Evolutionary conservation across 2,113 vertebrate species (phyloP), one percentile per base, ranked within the genome.

Genomic region (Forbesichthys papilliferus): DNA sequence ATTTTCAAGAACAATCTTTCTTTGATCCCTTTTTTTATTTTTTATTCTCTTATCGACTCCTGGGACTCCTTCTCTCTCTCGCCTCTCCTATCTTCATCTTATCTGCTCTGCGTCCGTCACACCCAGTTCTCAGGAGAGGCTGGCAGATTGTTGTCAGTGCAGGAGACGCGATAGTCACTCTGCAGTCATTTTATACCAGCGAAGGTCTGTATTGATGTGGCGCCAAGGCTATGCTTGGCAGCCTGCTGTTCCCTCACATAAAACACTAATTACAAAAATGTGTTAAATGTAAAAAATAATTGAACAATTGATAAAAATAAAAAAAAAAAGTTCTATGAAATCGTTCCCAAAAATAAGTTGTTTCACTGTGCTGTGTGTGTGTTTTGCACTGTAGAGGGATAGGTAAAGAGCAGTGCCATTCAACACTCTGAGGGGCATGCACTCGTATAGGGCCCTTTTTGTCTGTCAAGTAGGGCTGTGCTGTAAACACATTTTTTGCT

Each of bases 131-230:
- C 85, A n/a, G 2, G 78, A 86, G 81, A 84, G 77, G 73, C 66
- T 46, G 61, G 65, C 55, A 77, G 84, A 88, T 85, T 81, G 82
- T 89, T 87, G 27, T 90, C 73, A 79, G 84, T 71, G 81, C 81
- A 79, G 69, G 78, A 86, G 78, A 84, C 69, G 83, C 74, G 83
- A 84, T 86, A 86, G 88, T 89, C 84, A 84, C 81, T 80, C 80
- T 59, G 71, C 80, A 85, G 84, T 78, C 82, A 83, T 85, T 82
- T 77, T 83, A 75, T 84, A 12, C 33, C 57, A 36, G 6, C 13
- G 27, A 9, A 52, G 65, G 53, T 66, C 64, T 59, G 66, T 79
- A 80, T 82, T 68, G 76, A 83, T 76, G 80, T 72, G 53, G 46
- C 73, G 61, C 79, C 77, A 68, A 9, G 42, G 58, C 71, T 64